A percentile compares a stretch with the other conserved stretches of the same genome.
Evolutionary conservation across 2,888 invertebrate species (phyloP).

Genomic region (Margaritifera margaritifera): DNA sequence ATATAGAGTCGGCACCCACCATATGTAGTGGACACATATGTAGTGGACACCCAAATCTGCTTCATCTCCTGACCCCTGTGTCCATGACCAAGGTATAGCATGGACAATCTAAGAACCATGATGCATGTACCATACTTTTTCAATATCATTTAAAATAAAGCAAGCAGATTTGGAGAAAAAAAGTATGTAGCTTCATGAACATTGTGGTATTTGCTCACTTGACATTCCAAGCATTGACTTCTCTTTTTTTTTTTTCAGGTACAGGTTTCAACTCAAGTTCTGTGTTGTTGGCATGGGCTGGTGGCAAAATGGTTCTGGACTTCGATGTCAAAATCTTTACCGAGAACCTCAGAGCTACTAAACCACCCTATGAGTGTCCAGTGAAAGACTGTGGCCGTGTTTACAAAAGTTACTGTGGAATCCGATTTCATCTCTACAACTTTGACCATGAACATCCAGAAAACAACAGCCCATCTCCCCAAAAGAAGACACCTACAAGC

Average conservation of each 20-base stretch:
- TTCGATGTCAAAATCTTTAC: conserved; percentile 91
- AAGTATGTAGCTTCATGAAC: too few relatives aligned
- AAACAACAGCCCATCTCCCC: conserved; percentile 52
- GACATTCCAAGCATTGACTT: not conserved
- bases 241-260: not conserved
- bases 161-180: too few relatives aligned
- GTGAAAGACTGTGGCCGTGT: conserved; percentile 87
- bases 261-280: too few relatives aligned
- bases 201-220: too few relatives aligned
- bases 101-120: too few relatives aligned
- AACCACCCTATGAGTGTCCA: conserved; percentile 91
- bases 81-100: too few relatives aligned
- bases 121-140: too few relatives aligned
- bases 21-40: too few relatives aligned
- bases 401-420: conserved; percentile 89
- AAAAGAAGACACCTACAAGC: conserved; percentile 48
- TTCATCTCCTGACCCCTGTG: too few relatives aligned
- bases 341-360: conserved; percentile 85
- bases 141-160: too few relatives aligned
- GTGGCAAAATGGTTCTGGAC: conserved; percentile 79
- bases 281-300: conserved; percentile 5
- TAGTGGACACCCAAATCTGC: too few relatives aligned
- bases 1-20: too few relatives aligned
- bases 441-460: conserved; percentile 85
- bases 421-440: conserved; percentile 89